Conservation (phyloP, 53 echinoderm and acorn worm species). For the Hippasteria phrygiana region DNA sequence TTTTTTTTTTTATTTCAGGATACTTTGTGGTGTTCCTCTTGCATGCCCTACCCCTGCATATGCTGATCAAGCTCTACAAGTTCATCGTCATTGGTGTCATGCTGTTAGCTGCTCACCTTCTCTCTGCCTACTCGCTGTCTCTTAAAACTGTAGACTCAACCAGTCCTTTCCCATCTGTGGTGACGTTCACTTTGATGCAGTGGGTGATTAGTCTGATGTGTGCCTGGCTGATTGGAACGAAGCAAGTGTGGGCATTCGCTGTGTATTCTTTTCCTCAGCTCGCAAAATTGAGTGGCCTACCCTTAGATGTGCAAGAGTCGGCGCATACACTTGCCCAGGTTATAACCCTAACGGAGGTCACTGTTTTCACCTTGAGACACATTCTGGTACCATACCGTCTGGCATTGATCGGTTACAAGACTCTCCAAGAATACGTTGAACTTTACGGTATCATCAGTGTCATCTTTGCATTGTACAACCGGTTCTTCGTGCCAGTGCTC, state of each 20-base stretch:
- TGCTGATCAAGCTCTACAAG: constrained; percentile 85
- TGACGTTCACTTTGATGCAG: constrained; percentile 64
- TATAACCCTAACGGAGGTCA: constrained; percentile 69
- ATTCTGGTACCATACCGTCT: constrained; percentile 87
- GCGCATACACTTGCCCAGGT: constrained; percentile 77
- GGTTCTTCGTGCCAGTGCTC: constrained; percentile 86
- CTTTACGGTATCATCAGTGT: constrained; percentile 88
- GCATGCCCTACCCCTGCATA: constrained; percentile 86
- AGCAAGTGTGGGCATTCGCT: constrained; percentile 81
- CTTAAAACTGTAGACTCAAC: constrained; percentile 42
- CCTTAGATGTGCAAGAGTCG: constrained; percentile 59
- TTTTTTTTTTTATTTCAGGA: constrained; percentile 71
- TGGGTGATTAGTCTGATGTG: constrained; percentile 69
- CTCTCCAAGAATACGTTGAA: constrained; percentile 87
- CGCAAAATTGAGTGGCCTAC: constrained; percentile 53
- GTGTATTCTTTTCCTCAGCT: constrained; percentile 77
- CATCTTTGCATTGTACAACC: constrained; percentile 85
- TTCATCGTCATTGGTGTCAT: constrained; percentile 85
- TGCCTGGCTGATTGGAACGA: constrained; percentile 74
- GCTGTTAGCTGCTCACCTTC: constrained; percentile 79
- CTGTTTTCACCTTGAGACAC: constrained; percentile 78
- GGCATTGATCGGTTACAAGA: constrained; percentile 82
- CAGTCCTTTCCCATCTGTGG: constrained; percentile 29
- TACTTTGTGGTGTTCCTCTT: constrained; percentile 88
- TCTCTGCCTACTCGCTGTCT: constrained; percentile 80